These are phyloP conservation scores for Lycaon pictus DNA, from an alignment of 2,113 vertebrate species.

Conservation along the genomic window DNA sequence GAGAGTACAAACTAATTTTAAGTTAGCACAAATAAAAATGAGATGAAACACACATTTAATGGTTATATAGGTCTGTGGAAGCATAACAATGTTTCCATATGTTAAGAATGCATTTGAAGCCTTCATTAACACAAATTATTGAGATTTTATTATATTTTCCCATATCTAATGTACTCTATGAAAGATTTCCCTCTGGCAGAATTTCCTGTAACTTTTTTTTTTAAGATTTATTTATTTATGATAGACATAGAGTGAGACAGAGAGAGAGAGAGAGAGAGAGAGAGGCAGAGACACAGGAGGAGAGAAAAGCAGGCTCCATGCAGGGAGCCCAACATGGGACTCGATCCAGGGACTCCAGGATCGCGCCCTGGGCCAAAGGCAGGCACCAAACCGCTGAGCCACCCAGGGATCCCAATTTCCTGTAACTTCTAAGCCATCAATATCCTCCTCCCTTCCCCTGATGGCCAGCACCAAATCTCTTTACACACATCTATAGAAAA, in stretches of 20 bases:
- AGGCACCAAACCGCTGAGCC: no score
- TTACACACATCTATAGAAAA: background rate
- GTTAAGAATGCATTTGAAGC: conserved; percentile 20
- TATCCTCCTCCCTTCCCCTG: background rate
- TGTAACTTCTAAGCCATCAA: background rate
- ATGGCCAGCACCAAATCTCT: background rate
- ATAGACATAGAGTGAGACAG: no score
- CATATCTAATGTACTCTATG: conserved; percentile 8
- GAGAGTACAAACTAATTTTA: conserved; percentile 37
- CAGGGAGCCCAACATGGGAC: no score
- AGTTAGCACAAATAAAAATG: conserved; percentile 37
- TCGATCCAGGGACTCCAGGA: no score
- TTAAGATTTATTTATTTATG: no score
- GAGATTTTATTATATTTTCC: conserved; percentile 14
- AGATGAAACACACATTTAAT: background rate
- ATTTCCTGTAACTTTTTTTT: background rate
- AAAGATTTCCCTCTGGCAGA: background rate
- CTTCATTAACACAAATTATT: background rate
- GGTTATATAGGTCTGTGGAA: background rate
- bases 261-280: no score
- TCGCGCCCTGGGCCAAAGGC: no score
- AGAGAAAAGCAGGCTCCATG: no score
- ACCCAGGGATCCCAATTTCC: background rate
- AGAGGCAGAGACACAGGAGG: no score
- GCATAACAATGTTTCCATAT: background rate